Percentiles rank a stretch among this genome's conserved stretches.
These are phyloP conservation scores for Aphyosemion australe DNA, from an alignment of 2,113 vertebrate species.

Conservation along the genomic window DNA sequence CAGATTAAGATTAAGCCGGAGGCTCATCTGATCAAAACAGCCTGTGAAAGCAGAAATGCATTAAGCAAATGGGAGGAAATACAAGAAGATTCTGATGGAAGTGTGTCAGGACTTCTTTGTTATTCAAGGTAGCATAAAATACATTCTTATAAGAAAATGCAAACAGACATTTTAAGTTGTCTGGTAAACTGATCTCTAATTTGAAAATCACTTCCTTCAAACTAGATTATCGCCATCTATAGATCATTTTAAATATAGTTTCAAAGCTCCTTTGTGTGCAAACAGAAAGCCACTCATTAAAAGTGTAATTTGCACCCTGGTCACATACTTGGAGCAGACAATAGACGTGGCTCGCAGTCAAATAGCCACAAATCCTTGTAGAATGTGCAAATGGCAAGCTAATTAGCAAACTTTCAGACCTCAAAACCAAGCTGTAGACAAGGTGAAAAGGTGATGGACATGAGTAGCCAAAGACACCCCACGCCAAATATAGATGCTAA, in stretches of 20 bases:
- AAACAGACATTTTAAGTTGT: constrained; percentile 7
- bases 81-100: background rate
- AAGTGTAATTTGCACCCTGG: constrained; percentile 58
- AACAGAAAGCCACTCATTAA: constrained; percentile 59
- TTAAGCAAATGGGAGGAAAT: background rate
- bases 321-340: constrained; percentile 56
- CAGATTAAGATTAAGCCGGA: constrained; percentile 1
- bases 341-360: constrained; percentile 45
- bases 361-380: constrained; percentile 42
- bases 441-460: constrained; percentile 57
- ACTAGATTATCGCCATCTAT: constrained; percentile 22
- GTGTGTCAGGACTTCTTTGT: background rate
- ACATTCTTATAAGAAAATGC: constrained; percentile 6
- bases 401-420: constrained; percentile 60
- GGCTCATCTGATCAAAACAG: constrained; percentile 16
- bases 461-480: constrained; percentile 22
- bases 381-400: constrained; percentile 55
- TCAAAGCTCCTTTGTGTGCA: constrained; percentile 29
- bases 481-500: constrained; percentile 43
- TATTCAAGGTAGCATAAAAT: too few species aligned
- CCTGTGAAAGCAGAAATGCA: constrained; percentile 7
- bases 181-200: constrained; percentile 2
- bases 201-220: constrained; percentile 17
- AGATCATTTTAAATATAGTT: constrained; percentile 29
- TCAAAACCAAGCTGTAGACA: constrained; percentile 33